Base-by-base conservation (phyloP, 2,113 vertebrate species). In the Xyrauchen texanus region DNA sequence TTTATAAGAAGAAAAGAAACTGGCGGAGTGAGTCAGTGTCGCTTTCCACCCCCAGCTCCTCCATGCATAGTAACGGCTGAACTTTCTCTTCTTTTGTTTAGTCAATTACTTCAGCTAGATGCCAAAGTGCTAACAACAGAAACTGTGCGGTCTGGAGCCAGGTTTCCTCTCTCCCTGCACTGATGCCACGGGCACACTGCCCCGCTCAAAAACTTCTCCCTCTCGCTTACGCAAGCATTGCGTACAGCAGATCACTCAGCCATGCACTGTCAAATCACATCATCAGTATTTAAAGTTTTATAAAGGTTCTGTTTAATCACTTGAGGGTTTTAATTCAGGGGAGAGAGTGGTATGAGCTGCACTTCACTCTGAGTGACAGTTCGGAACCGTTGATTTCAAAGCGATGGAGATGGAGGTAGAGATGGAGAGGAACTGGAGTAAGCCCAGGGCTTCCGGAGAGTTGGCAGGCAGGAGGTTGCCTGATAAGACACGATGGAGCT, bases 341-440 rank as follows among this genome's bases (percentile, higher is more conserved):
- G 21, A 53, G 63, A 53, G 34, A 88, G 89, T 85, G 88, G 21
- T 87, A 84, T 78, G 82, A 80, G 77, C 85, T 57, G 63, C 45
- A 58, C 46, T 57, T 57, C 12, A 12, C 76, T 68, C 51, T 69
- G 76, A 75, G 68, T 83, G 44, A 74, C 58, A n/a, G 64, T 60
- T 78, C 44, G 47, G 52, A 45, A 69, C n/a, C 5, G 45, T 51
- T 75, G 76, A 76, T 75, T 55, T 82, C 9, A 61, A 34, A 34
- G 21, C 21, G 21, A 34, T 8, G 34, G 42, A 53, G 65, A n/a
- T 52, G 63, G 67, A 47, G 61, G 52, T 61, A 75, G 57, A 84
- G 86, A 78, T 77, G 78, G 75, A 63, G 82, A 81, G 53, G 71
- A 57, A 53, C 51, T 60, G 71, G 51, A 42, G 51, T 2, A 12